Evolutionary conservation across 2,113 vertebrate genomes (phyloP).

Genomic region (Mesembrinibis cayennensis): DNA sequence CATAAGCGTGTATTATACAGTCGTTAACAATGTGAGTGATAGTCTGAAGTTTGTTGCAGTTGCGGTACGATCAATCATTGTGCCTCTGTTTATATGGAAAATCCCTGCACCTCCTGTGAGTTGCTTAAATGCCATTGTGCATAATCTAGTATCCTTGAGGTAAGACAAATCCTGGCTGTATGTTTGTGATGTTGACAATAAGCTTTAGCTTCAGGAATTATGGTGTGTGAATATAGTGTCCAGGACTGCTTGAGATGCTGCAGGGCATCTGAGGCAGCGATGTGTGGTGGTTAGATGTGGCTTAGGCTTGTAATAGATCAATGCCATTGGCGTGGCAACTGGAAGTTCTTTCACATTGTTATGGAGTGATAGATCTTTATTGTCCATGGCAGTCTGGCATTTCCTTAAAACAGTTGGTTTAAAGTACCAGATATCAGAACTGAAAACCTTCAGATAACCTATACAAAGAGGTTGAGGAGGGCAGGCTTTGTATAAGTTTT

Average conservation of each 20-base stretch:
- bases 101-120: background rate
- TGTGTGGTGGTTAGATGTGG: rapidly evolving
- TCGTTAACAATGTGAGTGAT: slow-evolving; percentile 12
- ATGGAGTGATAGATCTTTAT: background rate
- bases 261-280: background rate
- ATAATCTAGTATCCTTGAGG: background rate
- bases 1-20: slow-evolving; percentile 32
- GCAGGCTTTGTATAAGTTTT: background rate
- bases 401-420: background rate
- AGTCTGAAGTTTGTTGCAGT: slow-evolving; percentile 9
- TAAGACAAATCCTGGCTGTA: background rate
- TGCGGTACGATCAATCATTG: background rate
- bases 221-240: background rate
- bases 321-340: rapidly evolving
- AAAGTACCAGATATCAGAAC: background rate
- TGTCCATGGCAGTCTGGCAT: background rate
- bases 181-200: background rate
- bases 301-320: background rate
- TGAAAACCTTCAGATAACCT: background rate
- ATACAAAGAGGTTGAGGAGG: background rate
- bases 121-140: background rate
- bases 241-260: background rate
- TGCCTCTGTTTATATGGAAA: background rate
- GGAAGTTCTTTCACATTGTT: background rate
- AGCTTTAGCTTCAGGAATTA: background rate